These are phyloP conservation scores for Malthinus flaveolus DNA, from an alignment of 2,888 invertebrate genomes.

Conservation along the genomic window DNA sequence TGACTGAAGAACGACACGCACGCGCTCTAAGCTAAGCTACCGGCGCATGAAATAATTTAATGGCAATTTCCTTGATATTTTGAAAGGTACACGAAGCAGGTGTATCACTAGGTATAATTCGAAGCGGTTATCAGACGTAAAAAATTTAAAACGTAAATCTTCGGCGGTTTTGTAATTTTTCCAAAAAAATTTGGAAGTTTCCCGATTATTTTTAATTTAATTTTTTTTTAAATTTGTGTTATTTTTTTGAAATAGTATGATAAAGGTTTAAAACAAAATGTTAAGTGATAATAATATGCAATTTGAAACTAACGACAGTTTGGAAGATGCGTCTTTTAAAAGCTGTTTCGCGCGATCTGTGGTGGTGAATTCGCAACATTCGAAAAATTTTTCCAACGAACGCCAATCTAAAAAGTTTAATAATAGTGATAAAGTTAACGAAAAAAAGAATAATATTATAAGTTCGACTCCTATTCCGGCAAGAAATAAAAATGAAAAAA, in stretches of 20 bases:
- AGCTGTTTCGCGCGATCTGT: conserved; percentile 53
- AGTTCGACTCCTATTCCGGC: neutral
- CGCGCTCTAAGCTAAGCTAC: conserved; percentile 3
- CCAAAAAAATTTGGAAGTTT: neutral
- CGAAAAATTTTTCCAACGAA: neutral
- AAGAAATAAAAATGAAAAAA: neutral
- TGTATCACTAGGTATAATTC: conserved; percentile 14
- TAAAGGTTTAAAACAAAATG: neutral
- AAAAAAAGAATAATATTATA: neutral
- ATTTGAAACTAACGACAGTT: conserved; percentile 42
- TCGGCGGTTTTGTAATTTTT: conserved; percentile 5
- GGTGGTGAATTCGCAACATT: conserved; percentile 49
- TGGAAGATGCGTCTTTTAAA: conserved; percentile 47
- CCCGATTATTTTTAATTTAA: too few relatives aligned
- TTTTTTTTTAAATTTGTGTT: neutral
- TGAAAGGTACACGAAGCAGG: conserved; percentile 17
- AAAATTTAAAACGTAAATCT: conserved; percentile 26
- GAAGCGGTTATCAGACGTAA: conserved; percentile 3
- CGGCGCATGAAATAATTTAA: conserved; percentile 5
- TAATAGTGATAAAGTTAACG: neutral
- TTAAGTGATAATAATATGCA: conserved; percentile 25
- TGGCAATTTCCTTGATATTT: conserved; percentile 11
- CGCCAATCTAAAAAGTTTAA: neutral
- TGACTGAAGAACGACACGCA: neutral
- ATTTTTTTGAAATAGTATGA: neutral